Evolutionary conservation across 2,113 vertebrate genomes (phyloP).

Genomic region (Ptilorrhoa leucosticta): DNA sequence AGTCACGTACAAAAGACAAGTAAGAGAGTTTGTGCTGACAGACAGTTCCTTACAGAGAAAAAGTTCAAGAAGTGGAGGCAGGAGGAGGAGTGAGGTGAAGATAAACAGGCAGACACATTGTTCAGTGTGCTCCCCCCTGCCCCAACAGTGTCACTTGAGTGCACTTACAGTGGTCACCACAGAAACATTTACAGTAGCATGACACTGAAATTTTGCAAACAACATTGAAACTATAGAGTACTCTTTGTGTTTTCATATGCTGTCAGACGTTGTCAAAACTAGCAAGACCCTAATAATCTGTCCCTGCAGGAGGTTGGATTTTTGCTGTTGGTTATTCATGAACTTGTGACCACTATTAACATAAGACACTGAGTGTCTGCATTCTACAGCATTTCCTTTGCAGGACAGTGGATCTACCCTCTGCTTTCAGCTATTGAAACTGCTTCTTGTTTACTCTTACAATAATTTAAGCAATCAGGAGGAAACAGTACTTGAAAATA

Average conservation of each 20-base stretch:
- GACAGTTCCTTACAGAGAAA: not conserved
- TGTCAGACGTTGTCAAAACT: not conserved
- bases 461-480: not conserved
- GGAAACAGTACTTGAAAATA: not conserved
- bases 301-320: not conserved
- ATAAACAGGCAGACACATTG: not conserved
- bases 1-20: not conserved
- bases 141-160: rapidly evolving
- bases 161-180: not conserved
- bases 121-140: not conserved
- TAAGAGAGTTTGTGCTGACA: not conserved
- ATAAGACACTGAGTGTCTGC: not conserved
- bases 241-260: not conserved
- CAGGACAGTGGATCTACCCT: not conserved
- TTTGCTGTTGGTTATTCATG: not conserved
- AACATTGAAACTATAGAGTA: not conserved
- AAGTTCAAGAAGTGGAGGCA: not conserved
- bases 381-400: not conserved
- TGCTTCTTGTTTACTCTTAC: not conserved
- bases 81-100: not conserved
- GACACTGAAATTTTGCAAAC: not conserved
- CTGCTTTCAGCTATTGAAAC: not conserved
- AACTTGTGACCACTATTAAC: not conserved
- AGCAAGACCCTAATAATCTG: not conserved
- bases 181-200: not conserved